A percentile compares a stretch with the other conserved stretches of the same genome.
These are phyloP conservation scores for Stictonetta naevosa DNA, from an alignment of 2,113 vertebrate genomes.

Conservation along the genomic window DNA sequence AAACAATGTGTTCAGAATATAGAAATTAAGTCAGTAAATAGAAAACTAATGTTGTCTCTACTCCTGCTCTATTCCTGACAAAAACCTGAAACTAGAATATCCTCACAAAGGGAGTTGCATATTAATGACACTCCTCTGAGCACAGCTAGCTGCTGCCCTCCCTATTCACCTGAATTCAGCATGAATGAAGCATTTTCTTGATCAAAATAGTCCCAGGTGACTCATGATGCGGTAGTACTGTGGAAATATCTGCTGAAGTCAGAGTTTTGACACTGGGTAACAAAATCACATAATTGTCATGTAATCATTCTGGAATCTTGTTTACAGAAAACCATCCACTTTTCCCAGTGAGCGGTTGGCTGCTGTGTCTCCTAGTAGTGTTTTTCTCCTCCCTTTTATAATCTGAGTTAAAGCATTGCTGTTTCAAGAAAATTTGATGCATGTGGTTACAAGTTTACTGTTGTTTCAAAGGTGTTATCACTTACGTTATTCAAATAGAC, in stretches of 20 bases:
- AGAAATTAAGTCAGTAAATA: background rate
- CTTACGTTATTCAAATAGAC: background rate
- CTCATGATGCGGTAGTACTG: background rate
- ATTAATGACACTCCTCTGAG: background rate
- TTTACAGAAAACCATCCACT: background rate
- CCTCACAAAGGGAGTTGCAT: background rate
- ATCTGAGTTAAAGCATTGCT: background rate
- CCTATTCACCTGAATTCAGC: constrained; percentile 2
- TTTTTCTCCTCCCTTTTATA: background rate
- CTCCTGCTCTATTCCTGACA: background rate
- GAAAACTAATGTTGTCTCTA: background rate
- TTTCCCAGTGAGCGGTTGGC: background rate
- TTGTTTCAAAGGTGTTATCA: background rate
- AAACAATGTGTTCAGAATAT: background rate
- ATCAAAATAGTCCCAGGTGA: constrained; percentile 40
- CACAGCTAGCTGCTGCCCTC: constrained; percentile 16
- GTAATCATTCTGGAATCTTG: background rate
- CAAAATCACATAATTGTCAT: background rate
- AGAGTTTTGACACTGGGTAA: background rate
- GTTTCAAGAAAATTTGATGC: background rate
- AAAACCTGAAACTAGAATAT: background rate
- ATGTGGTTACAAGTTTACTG: background rate
- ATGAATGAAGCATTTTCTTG: constrained; percentile 24
- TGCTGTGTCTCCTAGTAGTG: background rate
- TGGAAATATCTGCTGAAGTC: constrained; percentile 17